Evolutionary conservation across 2,888 invertebrate genomes (phyloP).

Genomic region (Agrochola litura): DNA sequence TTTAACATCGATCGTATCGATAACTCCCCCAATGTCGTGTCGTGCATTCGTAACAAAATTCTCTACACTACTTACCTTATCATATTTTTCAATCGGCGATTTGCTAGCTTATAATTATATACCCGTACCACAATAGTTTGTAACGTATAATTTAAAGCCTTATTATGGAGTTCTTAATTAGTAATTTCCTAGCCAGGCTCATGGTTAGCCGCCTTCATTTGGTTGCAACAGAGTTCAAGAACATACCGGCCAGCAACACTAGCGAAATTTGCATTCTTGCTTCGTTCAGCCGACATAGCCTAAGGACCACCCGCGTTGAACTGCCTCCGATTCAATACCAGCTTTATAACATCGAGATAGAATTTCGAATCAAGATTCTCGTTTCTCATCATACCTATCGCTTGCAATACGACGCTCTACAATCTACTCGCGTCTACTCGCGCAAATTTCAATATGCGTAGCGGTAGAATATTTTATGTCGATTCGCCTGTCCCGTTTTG

Average conservation of each 20-base stretch:
- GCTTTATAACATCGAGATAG: slow-evolving; percentile 85
- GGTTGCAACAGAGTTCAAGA: slow-evolving; percentile 80
- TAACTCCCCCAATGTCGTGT: slow-evolving; percentile 72
- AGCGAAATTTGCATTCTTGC: slow-evolving; percentile 89
- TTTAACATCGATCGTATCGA: slow-evolving; percentile 75
- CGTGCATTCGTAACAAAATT: slow-evolving; percentile 70
- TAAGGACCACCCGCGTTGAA: slow-evolving; percentile 89
- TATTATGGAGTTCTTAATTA: slow-evolving; percentile 68
- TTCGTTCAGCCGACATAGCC: slow-evolving; percentile 83
- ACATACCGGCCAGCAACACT: slow-evolving; percentile 80
- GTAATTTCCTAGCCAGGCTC: slow-evolving; percentile 73
- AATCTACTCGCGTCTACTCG: slow-evolving; percentile 81
- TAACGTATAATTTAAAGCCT: slow-evolving; percentile 63
- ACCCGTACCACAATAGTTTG: slow-evolving; percentile 52
- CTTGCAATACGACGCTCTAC: slow-evolving; percentile 82
- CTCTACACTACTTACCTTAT: slow-evolving; percentile 68
- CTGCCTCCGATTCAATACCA: slow-evolving; percentile 79
- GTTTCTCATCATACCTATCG: slow-evolving; percentile 75
- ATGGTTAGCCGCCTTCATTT: slow-evolving; percentile 75
- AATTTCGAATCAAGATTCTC: slow-evolving; percentile 77
- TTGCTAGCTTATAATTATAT: slow-evolving; percentile 68
- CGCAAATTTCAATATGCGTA: slow-evolving; percentile 82
- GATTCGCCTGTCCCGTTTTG: slow-evolving; percentile 68
- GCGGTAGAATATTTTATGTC: slow-evolving; percentile 75
- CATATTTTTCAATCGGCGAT: slow-evolving; percentile 67